Percentiles rank a stretch among this genome's conserved stretches.
Evolutionary conservation across 2,113 vertebrate genomes (phyloP).

Genomic region (Dinomys branickii): DNA sequence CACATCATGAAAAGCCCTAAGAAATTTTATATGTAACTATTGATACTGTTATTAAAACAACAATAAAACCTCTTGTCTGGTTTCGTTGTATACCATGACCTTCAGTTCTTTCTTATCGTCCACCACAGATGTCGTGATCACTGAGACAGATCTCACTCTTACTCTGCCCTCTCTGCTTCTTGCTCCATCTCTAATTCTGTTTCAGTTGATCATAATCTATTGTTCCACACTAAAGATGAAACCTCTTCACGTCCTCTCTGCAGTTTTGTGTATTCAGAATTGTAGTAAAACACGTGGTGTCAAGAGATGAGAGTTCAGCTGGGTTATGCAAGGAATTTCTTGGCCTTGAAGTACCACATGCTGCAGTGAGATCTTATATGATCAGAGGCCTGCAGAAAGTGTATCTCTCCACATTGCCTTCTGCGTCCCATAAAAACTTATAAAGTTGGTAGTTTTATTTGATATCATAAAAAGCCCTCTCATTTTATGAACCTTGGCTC

Average conservation of each 20-base stretch:
- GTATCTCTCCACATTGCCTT: background rate
- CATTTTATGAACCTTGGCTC: conserved; percentile 9
- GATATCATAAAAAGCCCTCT: background rate
- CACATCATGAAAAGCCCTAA: background rate
- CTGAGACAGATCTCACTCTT: background rate
- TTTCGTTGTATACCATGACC: background rate
- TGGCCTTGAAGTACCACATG: background rate
- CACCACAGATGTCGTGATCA: background rate
- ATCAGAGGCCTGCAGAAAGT: background rate
- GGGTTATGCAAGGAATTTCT: background rate
- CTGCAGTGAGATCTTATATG: background rate
- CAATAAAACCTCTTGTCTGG: background rate
- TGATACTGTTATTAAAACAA: background rate
- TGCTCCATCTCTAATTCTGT: background rate
- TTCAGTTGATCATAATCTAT: background rate
- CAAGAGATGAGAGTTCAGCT: background rate
- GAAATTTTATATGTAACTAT: background rate
- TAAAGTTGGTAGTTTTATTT: background rate
- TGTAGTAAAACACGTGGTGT: background rate
- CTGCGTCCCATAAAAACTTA: background rate
- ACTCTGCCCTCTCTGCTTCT: background rate
- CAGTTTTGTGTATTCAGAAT: background rate
- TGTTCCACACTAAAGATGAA: background rate
- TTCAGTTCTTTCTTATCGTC: background rate
- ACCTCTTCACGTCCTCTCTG: background rate